A percentile compares a stretch with the other conserved stretches of the same genome.
Conservation (phyloP, 2,888 invertebrate species). For the Nezara viridula region DNA sequence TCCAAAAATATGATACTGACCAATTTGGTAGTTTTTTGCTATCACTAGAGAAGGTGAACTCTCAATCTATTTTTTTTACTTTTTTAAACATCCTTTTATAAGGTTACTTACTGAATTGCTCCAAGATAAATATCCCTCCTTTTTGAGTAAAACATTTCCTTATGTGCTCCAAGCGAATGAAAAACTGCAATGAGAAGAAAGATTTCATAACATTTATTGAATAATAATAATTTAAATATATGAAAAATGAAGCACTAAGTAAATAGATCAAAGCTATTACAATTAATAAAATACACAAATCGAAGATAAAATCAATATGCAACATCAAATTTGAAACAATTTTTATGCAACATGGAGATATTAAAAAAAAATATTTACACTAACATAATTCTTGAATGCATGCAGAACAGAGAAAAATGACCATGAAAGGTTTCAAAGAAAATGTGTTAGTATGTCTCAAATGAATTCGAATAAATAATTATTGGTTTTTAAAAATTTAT, state of each 20-base stretch:
- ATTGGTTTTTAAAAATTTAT: neutral
- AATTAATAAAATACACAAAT: slow-evolving; percentile 50
- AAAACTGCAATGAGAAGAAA: slow-evolving; percentile 85
- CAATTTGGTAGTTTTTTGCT: too few species aligned
- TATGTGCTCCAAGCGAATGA: slow-evolving; percentile 98
- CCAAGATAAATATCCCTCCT: slow-evolving; percentile 98
- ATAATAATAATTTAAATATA: slow-evolving; percentile 23
- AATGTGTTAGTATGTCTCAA: slow-evolving; percentile 35
- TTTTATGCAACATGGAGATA: slow-evolving; percentile 57
- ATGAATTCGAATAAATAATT: slow-evolving; percentile 19
- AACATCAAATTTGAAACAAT: slow-evolving; percentile 58
- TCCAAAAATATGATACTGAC: too few species aligned
- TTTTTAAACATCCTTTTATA: neutral
- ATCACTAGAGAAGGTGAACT: neutral
- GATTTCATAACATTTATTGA: slow-evolving; percentile 15
- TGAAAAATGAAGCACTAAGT: slow-evolving; percentile 32
- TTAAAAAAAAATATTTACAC: slow-evolving; percentile 58
- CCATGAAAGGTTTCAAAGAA: slow-evolving; percentile 29
- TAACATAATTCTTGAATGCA: slow-evolving; percentile 55
- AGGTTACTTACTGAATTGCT: slow-evolving; percentile 97
- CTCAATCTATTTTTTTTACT: neutral
- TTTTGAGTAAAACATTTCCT: slow-evolving; percentile 99
- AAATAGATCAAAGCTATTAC: slow-evolving; percentile 54
- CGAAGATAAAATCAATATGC: slow-evolving; percentile 57
- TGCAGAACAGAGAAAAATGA: slow-evolving; percentile 53